phyloP scores from a whole-genome alignment of 30 jellyfish, hydroid and myxozoan species.

The Mastigias papua region DNA sequence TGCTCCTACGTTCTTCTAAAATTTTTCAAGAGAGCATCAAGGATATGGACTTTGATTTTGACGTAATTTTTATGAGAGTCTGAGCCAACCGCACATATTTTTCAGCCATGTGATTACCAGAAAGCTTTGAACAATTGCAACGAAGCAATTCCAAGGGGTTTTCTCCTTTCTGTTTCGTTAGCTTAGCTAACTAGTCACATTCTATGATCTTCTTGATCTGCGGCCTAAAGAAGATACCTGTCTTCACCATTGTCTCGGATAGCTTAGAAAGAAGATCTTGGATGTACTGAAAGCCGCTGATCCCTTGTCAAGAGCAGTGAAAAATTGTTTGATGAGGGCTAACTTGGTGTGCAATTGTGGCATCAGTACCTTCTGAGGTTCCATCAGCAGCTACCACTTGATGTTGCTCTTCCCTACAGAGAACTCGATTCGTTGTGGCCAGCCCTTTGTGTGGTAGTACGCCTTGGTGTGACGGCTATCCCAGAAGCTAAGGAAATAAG shows the following conservation, averaged over 20 bases:
- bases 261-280: neutral
- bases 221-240: neutral
- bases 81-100: neutral
- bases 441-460: no score
- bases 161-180: neutral
- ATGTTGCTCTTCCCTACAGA: no score
- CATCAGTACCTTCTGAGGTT: neutral
- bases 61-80: neutral
- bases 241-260: neutral
- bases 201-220: neutral
- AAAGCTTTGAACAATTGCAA: neutral
- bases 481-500: no score
- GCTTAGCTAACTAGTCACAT: neutral
- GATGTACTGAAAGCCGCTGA: neutral
- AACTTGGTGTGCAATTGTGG: neutral
- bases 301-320: neutral
- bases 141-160: neutral
- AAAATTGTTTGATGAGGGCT: neutral
- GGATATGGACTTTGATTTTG: neutral
- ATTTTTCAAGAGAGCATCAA: neutral
- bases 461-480: no score
- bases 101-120: neutral
- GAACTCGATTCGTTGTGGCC: no score
- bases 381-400: neutral
- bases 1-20: neutral